Base-by-base conservation (phyloP, 1,140 invertebrate species). In the Mycetomoellerius zeteki region DNA sequence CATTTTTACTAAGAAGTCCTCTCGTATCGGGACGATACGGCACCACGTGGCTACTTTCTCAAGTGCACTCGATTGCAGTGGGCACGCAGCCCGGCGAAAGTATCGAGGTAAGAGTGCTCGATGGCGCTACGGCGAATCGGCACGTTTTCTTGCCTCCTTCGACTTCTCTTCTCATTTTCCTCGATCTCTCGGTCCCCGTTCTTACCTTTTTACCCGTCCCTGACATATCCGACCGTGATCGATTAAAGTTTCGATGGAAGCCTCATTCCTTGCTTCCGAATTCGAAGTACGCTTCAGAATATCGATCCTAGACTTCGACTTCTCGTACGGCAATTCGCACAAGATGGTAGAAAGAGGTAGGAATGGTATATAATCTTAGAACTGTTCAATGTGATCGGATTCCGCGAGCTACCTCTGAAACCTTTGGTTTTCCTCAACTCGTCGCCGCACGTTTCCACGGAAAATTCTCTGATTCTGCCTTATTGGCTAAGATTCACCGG, bases 31-130 rank as follows among this genome's bases (percentile, higher is more conserved):
- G 47, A 33, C 47, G 76, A 67, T 80, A 54, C 76, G n/a, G 24
- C 54, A 47, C 69, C 80, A 84, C 64, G 56, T 65, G 72, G 52
- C 69, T 75, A 73, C 73, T 89, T 89, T 89, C 81, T 85, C 86
- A 52, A 89, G 73, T 78, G 73, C 67, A 60, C 80, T 88, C 88
- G 73, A 88, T 88, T 58, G 72, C 72, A 52, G 21, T 54, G 60
- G 24, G 75, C 69, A 73, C 80, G 69, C 80, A 82, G 21, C 21
- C 19, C 67, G 82, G 58, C 72, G 47, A 85, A 85, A 78, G 72
- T 84, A 84, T 73, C 47, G 16, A 52, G 60, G 47, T 85, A 56
- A 85, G 33, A 86, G 76, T 77, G 82, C 43, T 64, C 82, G 71
- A 76, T 16, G 82, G 71, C 64, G 64, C 76, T 33, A 69, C 21